A percentile compares a stretch with the other conserved stretches of the same genome.
Conservation (phyloP, 2,113 vertebrate species). For the Chaenocephalus aceratus region DNA sequence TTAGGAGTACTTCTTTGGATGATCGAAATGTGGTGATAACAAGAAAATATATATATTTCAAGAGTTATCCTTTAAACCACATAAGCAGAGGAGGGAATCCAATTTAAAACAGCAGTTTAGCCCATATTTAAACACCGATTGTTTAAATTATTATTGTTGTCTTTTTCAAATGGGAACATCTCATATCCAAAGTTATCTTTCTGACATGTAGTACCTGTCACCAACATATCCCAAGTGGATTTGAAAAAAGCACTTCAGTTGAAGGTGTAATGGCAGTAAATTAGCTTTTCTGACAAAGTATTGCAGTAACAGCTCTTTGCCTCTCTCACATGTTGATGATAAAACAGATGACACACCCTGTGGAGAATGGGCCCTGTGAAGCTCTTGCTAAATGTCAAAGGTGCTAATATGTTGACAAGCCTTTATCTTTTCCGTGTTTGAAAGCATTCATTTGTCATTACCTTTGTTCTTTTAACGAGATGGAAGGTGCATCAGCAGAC, state of each 20-base stretch:
- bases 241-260: slow-evolving; percentile 21
- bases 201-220: slow-evolving; percentile 47
- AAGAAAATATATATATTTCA: background rate
- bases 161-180: slow-evolving; percentile 33
- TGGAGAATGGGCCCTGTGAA: slow-evolving; percentile 49
- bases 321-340: slow-evolving; percentile 51
- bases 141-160: slow-evolving; percentile 17
- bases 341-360: slow-evolving; percentile 63
- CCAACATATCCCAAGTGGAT: slow-evolving; percentile 5
- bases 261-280: slow-evolving; percentile 43
- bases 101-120: slow-evolving; percentile 19
- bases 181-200: slow-evolving; percentile 28
- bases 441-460: slow-evolving; percentile 65
- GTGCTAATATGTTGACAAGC: slow-evolving; percentile 75
- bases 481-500: slow-evolving; percentile 12
- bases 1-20: background rate
- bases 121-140: slow-evolving; percentile 31
- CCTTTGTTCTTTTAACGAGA: slow-evolving; percentile 65
- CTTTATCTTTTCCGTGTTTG: slow-evolving; percentile 54
- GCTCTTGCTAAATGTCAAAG: slow-evolving; percentile 72
- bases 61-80: background rate
- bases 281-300: slow-evolving; percentile 45
- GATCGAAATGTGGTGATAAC: background rate
- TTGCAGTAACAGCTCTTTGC: slow-evolving; percentile 35
- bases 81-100: background rate